A percentile compares a stretch with the other conserved stretches of the same genome.
These are phyloP conservation scores for Pipra filicauda DNA, from an alignment of 2,113 vertebrate genomes.

Conservation along the genomic window DNA sequence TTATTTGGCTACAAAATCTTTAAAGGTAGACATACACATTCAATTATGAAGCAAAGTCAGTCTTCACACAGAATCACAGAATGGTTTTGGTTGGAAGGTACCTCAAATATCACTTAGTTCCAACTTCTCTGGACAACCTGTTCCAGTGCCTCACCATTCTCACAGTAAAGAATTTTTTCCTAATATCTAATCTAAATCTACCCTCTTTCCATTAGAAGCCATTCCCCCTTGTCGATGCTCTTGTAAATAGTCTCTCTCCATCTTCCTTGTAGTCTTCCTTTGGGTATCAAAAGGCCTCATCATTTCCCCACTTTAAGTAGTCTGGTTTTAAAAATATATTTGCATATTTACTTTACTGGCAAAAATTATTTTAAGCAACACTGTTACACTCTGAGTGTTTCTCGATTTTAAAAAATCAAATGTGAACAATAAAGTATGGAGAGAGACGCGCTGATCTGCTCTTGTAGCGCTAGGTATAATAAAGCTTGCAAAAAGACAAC, in stretches of 20 bases:
- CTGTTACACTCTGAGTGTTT: neutral
- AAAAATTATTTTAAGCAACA: neutral
- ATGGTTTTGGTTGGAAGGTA: neutral
- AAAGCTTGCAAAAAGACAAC: neutral
- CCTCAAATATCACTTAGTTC: neutral
- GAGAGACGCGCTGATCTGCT: neutral
- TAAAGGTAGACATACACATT: neutral
- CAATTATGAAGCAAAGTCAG: neutral
- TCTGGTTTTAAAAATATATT: neutral
- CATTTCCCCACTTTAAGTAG: neutral
- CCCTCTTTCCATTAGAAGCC: neutral
- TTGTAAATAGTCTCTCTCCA: neutral
- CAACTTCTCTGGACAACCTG: neutral
- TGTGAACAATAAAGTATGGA: neutral
- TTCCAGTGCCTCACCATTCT: neutral
- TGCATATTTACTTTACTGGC: neutral
- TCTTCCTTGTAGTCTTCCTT: neutral
- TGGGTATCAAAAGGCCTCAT: neutral
- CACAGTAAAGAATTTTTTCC: neutral
- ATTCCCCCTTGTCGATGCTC: neutral
- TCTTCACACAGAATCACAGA: neutral
- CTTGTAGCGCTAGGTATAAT: neutral
- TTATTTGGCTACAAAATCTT: neutral
- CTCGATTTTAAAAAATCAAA: neutral
- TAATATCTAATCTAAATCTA: neutral